These are phyloP conservation scores for Amblyopsis hoosieri DNA, from an alignment of 2,797 vertebrate genomes.

Conservation along the genomic window DNA sequence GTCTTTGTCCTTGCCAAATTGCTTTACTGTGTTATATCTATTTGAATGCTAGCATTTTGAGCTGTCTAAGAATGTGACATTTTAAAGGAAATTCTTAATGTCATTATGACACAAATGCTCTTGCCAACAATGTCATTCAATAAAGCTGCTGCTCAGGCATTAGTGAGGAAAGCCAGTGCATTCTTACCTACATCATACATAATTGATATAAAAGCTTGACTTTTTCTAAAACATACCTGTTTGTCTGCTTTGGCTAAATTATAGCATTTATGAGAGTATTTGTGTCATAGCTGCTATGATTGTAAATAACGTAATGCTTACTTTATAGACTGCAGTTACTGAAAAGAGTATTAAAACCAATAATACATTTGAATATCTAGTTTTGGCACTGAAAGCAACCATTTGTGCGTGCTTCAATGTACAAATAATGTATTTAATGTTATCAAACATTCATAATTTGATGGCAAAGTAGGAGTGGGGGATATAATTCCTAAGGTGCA, in stretches of 20 bases:
- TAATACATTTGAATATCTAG: neutral
- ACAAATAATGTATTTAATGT: too few relatives aligned
- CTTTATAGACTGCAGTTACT: too few relatives aligned
- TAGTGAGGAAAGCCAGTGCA: constrained; percentile 1
- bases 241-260: neutral
- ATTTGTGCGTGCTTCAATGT: too few relatives aligned
- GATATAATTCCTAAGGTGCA: too few relatives aligned
- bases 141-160: neutral
- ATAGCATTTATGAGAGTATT: neutral
- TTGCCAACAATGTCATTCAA: constrained; percentile 3
- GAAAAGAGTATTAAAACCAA: too few relatives aligned
- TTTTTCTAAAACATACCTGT: too few relatives aligned
- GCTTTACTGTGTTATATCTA: too few relatives aligned
- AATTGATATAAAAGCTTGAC: constrained; percentile 12
- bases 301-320: too few relatives aligned
- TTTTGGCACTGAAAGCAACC: neutral
- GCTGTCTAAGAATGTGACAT: neutral
- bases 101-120: neutral
- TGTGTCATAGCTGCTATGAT: too few relatives aligned
- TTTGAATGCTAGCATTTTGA: neutral
- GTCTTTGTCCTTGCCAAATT: neutral
- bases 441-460: too few relatives aligned
- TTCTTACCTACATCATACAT: constrained; percentile 20
- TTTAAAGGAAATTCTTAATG: neutral
- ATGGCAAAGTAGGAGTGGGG: too few relatives aligned